Evolutionary conservation across 2,113 vertebrate species (phyloP).

Genomic region (Anguilla rostrata): DNA sequence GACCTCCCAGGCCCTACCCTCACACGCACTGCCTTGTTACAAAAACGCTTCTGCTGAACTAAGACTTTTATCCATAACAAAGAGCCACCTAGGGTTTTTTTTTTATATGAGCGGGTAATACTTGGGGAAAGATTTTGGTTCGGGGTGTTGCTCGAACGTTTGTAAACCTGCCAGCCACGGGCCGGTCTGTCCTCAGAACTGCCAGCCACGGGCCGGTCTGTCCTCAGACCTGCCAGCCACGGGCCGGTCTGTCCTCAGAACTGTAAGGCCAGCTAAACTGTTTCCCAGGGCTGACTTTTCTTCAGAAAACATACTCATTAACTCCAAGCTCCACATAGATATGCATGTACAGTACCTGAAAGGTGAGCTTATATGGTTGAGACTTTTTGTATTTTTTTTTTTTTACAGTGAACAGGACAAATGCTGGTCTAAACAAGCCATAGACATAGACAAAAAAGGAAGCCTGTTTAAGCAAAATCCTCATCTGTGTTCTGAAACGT

Average conservation of each 20-base stretch:
- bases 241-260: too few relatives aligned
- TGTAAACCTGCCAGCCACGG: neutral
- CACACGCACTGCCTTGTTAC: constrained; percentile 54
- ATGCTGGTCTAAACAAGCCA: neutral
- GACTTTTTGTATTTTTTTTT: too few relatives aligned
- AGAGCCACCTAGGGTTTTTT: neutral
- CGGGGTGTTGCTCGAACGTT: neutral
- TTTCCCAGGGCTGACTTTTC: neutral
- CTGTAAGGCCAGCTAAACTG: neutral
- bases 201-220: too few relatives aligned
- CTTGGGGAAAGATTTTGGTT: neutral
- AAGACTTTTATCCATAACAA: constrained; percentile 59
- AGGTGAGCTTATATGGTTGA: neutral
- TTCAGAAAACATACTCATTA: neutral
- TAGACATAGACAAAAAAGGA: constrained; percentile 15
- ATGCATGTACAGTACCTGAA: neutral
- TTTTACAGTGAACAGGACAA: too few relatives aligned
- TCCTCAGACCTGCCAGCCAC: too few relatives aligned
- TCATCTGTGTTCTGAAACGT: constrained; percentile 35
- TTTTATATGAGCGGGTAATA: neutral
- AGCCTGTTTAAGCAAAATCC: constrained; percentile 43
- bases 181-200: neutral
- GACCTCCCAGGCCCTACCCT: constrained; percentile 52
- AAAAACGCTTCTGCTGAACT: constrained; percentile 58
- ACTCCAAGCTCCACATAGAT: neutral